Conservation (phyloP, 2,888 invertebrate genomes). For the Dyspetes luteomarginatus region DNA sequence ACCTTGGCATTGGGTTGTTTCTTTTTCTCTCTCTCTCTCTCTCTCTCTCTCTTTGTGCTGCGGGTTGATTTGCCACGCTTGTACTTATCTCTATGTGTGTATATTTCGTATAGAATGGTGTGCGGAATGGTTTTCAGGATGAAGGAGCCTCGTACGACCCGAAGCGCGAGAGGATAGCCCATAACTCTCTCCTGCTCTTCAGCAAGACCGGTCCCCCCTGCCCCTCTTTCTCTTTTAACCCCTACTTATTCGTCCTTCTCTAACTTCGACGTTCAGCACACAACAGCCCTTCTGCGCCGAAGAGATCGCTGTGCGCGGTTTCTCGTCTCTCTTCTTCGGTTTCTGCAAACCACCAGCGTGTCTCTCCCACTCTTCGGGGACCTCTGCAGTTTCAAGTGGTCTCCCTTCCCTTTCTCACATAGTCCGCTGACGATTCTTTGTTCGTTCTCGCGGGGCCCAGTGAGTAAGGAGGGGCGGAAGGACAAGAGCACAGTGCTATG, state of each 20-base stretch:
- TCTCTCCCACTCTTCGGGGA: background rate
- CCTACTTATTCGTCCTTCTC: conserved; percentile 33
- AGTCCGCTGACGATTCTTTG: conserved; percentile 56
- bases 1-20: conserved; percentile 59
- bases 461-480: no score
- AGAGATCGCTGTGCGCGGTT: conserved; percentile 36
- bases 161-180: conserved; percentile 61
- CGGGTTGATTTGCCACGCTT: conserved; percentile 42
- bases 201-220: conserved; percentile 66
- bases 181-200: conserved; percentile 64
- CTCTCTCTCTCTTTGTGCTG: conserved; percentile 24
- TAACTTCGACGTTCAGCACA: conserved; percentile 23
- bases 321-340: conserved; percentile 40
- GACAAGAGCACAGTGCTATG: conserved; percentile 27
- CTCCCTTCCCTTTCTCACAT: background rate
- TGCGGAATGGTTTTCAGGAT: conserved; percentile 63
- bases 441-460: conserved; percentile 45
- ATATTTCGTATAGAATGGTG: conserved; percentile 24
- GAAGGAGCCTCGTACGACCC: conserved; percentile 51
- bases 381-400: background rate
- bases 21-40: conserved; percentile 18
- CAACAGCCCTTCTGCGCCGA: conserved; percentile 45
- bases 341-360: no score
- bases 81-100: conserved; percentile 32
- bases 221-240: conserved; percentile 4